Base-by-base conservation (phyloP, 1,140 invertebrate genomes). In the Neodiprion virginianus region DNA sequence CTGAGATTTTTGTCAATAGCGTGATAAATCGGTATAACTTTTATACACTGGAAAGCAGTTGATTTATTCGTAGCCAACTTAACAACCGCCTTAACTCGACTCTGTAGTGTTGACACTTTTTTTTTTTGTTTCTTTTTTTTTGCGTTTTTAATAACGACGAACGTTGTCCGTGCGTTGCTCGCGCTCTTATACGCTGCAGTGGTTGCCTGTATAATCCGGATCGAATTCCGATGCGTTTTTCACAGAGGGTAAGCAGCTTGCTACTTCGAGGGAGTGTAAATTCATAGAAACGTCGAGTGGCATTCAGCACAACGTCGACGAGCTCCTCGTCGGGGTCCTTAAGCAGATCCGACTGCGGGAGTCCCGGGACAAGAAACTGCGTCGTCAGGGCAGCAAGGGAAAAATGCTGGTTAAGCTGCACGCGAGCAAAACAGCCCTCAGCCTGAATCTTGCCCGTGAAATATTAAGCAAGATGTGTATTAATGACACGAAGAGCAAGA, bases 261-360 rank as follows among this genome's bases (percentile, higher is more conserved):
- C 96, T 0, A 93, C 93, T 53, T 93, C 94, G n/a, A 91, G 93
- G 81, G 95, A 96, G 84, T 95, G 94, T 86, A 97, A 97, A 88
- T 98, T 96, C 88, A 97, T 97, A 77, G 96, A 98, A 85, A 96
- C 96, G 1, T 97, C 96, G 0, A 94, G 94, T 72, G 95, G 95
- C 1, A 95, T 97, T 79, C 95, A 97, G 84, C 95, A 97, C 88
- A 96, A 97, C 80, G 95, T 97, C 12, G 96, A 97, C 84, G 96
- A 97, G 82, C 91, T 97, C 40, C 89, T 97, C 17, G 96, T 97
- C 0, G 96, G 96, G 1, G 93, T 96, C 70, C 87, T 97, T 48
- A 97, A 96, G 85, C 91, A 94, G 86, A 95, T 97, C 78, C 91
- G 95, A 1, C 88, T 97, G 5, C 92, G 94, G 72, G 93, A 95